Evolutionary conservation across 1,140 invertebrate species (phyloP), one percentile per base, ranked within the genome.

Genomic region (Colletes gigas): DNA sequence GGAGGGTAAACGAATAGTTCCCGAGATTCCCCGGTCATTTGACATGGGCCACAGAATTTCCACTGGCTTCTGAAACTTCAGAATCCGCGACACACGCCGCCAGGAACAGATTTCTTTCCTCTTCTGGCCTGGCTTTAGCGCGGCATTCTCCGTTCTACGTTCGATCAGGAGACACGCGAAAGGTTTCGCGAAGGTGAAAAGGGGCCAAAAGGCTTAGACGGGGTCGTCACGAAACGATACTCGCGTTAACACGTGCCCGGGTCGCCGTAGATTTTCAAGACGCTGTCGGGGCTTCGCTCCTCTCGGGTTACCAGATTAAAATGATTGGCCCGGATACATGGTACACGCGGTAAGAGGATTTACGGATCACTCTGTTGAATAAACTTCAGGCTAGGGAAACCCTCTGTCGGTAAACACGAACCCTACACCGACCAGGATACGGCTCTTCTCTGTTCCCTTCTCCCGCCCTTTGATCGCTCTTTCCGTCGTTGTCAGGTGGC

Each of bases 321-420:
- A 82, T 77, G 80, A 83, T 82, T 83, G 82, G 50, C 80, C 80
- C 67, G 79, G 82, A 82, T 83, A 76, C 77, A 82, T 57, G 78
- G 52, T 74, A 44, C 82, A 69, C 52, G 57, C 66, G 57, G 80
- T 83, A 83, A 83, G 82, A 82, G 82, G 82, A 83, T 83, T 83
- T 83, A 83, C 67, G 72, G 82, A 76, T 83, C 82, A 82, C 81
- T 81, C 67, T 75, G 79, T 83, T 81, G 79, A 83, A 82, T 83
- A 83, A 83, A 83, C 82, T 82, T 14, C 47, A 54, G 57, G 30
- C 52, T 21, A 60, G 82, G 82, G 30, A 30, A 30, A 83, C 71
- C 82, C 79, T 69, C 68, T 81, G 62, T 30, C 50, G 62, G 67
- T 75, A 77, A 77, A 82, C 81, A 83, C 66, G 44, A 17, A 7